Conservation (phyloP, 2,797 vertebrate species). For the Perodicticus potto region DNA sequence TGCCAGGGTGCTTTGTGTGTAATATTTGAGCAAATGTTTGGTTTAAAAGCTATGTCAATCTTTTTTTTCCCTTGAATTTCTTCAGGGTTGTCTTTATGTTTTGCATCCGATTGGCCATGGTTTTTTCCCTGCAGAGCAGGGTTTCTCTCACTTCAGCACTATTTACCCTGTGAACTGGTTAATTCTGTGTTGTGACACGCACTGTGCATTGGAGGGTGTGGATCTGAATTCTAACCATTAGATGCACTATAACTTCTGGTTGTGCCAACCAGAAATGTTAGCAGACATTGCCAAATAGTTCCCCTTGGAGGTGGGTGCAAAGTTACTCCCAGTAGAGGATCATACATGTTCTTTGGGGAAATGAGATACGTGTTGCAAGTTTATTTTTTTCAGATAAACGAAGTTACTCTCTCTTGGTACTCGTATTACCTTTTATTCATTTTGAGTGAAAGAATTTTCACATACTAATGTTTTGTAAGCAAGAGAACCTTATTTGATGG, state of each 20-base stretch:
- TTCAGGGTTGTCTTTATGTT: not conserved
- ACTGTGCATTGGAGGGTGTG: not conserved
- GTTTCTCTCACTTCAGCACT: not conserved
- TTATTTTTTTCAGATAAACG: slow-evolving; percentile 34
- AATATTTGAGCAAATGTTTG: slow-evolving; percentile 1
- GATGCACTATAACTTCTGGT: not conserved
- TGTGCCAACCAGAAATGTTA: not conserved
- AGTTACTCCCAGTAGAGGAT: not conserved
- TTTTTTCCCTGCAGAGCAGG: slow-evolving; percentile 1
- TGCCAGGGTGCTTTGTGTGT: not conserved
- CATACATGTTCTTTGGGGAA: slow-evolving; percentile 16
- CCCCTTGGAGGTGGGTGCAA: not conserved
- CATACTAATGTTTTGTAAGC: slow-evolving; percentile 1
- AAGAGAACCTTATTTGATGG: not conserved
- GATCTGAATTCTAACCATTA: not conserved
- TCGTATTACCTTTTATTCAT: not conserved
- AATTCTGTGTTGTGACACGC: not conserved
- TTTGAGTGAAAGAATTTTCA: slow-evolving; percentile 45
- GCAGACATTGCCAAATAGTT: not conserved
- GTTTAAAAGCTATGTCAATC: not conserved
- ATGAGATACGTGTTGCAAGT: not conserved
- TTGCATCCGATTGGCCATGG: not conserved
- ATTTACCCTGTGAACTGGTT: not conserved
- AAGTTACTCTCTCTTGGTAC: not conserved
- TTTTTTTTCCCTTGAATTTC: not conserved